A percentile compares a stretch with the other conserved stretches of the same genome.
Conservation (phyloP, 2,113 vertebrate species). For the Emydocephalus ijimae region DNA sequence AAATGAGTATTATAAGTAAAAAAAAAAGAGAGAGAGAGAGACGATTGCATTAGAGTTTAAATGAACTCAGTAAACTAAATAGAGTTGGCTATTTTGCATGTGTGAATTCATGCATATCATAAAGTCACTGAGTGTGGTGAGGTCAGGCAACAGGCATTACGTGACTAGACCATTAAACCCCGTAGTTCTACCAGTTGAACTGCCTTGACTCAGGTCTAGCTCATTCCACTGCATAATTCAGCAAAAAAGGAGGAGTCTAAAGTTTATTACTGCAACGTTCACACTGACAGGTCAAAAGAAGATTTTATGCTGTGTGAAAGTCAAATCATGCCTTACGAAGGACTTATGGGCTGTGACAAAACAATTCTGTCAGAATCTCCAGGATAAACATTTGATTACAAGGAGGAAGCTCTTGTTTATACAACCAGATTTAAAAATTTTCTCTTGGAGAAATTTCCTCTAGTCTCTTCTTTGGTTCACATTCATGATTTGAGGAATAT, state of each 20-base stretch:
- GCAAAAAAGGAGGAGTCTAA: background rate
- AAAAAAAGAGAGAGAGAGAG: too few relatives aligned
- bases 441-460: background rate
- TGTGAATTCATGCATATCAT: background rate
- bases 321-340: background rate
- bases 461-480: background rate
- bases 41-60: background rate
- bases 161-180: background rate
- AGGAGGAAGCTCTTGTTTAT: background rate
- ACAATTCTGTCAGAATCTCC: background rate
- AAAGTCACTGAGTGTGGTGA: background rate
- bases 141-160: background rate
- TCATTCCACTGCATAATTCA: background rate
- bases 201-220: background rate
- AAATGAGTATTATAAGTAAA: background rate
- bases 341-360: background rate
- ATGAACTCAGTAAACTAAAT: background rate
- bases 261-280: background rate
- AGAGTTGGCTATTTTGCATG: background rate
- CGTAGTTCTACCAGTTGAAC: background rate
- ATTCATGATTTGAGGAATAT: background rate
- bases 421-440: background rate
- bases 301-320: background rate
- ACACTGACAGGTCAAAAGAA: background rate
- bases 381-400: background rate